These are phyloP conservation scores for Penaeus vannamei DNA, from an alignment of 1,140 invertebrate genomes.

Conservation along the genomic window DNA sequence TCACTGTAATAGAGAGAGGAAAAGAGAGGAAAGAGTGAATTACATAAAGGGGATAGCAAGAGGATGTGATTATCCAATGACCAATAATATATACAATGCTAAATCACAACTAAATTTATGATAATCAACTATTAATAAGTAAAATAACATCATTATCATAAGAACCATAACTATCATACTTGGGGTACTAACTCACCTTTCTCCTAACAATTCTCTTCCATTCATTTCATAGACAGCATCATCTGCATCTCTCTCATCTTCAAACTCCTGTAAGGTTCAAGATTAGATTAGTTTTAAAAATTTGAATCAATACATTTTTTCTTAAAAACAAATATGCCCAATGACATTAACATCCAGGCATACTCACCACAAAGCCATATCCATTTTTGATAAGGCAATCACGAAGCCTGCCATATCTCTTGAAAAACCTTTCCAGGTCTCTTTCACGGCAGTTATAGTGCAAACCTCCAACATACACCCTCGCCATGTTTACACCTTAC, in stretches of 20 bases:
- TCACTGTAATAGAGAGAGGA: too few relatives aligned
- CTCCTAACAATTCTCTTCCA: slow-evolving; percentile 95
- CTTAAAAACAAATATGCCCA: neutral
- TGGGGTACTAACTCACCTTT: slow-evolving; percentile 76
- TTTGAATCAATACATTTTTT: neutral
- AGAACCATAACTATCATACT: neutral
- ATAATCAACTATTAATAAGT: neutral
- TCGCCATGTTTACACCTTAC: slow-evolving; percentile 44
- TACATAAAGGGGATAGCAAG: too few relatives aligned
- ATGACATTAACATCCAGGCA: neutral
- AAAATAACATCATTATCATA: neutral
- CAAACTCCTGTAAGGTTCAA: slow-evolving; percentile 87
- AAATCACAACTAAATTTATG: neutral
- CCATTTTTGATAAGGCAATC: slow-evolving; percentile 68
- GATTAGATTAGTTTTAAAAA: neutral
- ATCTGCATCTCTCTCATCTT: slow-evolving; percentile 97
- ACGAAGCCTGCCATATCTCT: slow-evolving; percentile 94
- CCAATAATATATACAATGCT: neutral
- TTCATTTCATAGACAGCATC: slow-evolving; percentile 98
- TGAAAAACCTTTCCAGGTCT: slow-evolving; percentile 98
- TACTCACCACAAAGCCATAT: slow-evolving; percentile 69
- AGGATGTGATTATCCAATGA: neutral
- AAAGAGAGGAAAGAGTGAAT: too few relatives aligned
- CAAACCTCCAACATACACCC: slow-evolving; percentile 94
- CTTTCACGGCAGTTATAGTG: slow-evolving; percentile 94